These are phyloP conservation scores for Hippocampus kuda DNA, from an alignment of 2,797 vertebrate species.

Conservation along the genomic window DNA sequence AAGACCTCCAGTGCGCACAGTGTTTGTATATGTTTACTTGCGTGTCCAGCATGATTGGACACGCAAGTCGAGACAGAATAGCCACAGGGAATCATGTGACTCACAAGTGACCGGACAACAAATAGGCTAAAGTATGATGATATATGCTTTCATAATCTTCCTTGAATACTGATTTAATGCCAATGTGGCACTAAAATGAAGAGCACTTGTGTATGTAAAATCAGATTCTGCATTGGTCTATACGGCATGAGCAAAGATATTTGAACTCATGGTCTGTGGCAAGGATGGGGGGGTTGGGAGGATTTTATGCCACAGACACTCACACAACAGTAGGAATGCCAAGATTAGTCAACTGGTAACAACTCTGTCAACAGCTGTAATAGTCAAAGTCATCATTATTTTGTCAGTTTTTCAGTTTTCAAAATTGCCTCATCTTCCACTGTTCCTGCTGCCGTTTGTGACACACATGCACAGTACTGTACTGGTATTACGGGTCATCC, in stretches of 20 bases:
- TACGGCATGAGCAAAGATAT: neutral
- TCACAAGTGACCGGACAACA: neutral
- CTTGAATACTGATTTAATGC: neutral
- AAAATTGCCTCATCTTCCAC: too few species aligned
- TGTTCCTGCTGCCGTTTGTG: too few species aligned
- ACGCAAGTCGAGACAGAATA: neutral
- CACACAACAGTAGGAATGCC: neutral
- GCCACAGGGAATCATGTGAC: neutral
- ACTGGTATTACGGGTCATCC: too few species aligned
- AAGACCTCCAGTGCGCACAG: neutral
- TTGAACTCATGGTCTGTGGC: neutral
- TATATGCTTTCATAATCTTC: neutral
- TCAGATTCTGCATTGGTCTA: neutral
- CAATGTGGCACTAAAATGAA: neutral
- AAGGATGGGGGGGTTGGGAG: neutral
- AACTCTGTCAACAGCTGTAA: too few species aligned
- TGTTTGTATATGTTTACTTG: neutral
- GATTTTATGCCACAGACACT: neutral
- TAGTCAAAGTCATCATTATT: too few species aligned
- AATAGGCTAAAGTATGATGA: neutral
- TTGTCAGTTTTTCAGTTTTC: too few species aligned
- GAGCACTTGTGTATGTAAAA: neutral
- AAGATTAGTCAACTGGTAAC: too few species aligned
- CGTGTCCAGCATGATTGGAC: neutral
- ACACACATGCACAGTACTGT: too few species aligned